Conservation (phyloP, 2,797 vertebrate species). For the Karalla daura region DNA sequence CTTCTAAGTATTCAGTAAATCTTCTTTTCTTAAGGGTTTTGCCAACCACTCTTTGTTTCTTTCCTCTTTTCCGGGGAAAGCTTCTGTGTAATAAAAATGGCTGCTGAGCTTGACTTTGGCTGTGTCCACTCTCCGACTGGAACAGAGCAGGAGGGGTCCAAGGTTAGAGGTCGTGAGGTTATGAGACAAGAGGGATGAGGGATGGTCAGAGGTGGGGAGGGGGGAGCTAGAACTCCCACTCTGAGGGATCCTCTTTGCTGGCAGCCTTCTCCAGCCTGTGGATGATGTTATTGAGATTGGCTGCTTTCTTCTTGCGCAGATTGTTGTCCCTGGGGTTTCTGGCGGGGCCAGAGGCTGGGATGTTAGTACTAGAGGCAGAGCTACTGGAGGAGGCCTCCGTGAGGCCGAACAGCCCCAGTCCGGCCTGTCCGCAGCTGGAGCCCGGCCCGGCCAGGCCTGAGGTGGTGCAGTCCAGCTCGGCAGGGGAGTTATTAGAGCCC, state of each 20-base stretch:
- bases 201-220: no score
- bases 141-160: conserved; percentile 87
- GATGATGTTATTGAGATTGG: conserved; percentile 99
- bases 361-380: conserved; percentile 88
- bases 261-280: conserved; percentile 99
- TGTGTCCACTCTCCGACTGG: conserved; percentile 82
- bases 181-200: conserved; percentile 87
- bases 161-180: conserved; percentile 94
- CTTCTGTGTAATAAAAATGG: conserved; percentile 83
- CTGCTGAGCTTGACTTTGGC: conserved; percentile 87
- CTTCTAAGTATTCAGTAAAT: conserved; percentile 81
- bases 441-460: conserved; percentile 87
- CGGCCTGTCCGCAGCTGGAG: conserved; percentile 87
- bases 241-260: conserved; percentile 94
- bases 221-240: conserved; percentile 82
- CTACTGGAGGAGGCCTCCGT: conserved; percentile 85
- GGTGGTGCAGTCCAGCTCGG: conserved; percentile 88
- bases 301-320: conserved; percentile 97
- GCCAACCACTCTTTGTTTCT: conserved; percentile 84
- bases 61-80: conserved; percentile 78
- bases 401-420: conserved; percentile 91
- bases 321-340: conserved; percentile 96
- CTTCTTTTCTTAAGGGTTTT: conserved; percentile 79
- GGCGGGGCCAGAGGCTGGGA: conserved; percentile 79
- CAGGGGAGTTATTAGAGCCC: conserved; percentile 85